A percentile compares a stretch with the other conserved stretches of the same genome.
Evolutionary conservation across 2,888 invertebrate species (phyloP).

Genomic region (Siphonodentalium dalli): DNA sequence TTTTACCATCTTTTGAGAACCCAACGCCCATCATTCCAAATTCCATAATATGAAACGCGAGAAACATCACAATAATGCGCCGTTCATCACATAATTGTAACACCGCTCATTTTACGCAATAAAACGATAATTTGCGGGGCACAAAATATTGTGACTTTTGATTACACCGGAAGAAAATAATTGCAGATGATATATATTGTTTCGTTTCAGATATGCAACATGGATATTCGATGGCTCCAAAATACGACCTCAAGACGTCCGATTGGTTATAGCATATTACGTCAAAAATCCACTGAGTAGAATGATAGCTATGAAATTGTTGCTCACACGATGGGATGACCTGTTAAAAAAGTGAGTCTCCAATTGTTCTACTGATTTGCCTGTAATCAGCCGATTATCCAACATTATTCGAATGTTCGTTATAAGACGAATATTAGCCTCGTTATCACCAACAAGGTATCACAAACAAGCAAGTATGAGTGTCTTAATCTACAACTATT

Average conservation of each 20-base stretch:
- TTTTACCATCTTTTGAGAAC: too few species aligned
- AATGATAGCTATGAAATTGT: conserved; percentile 58
- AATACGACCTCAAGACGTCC: conserved; percentile 59
- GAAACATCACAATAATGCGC: too few species aligned
- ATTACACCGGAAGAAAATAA: background rate
- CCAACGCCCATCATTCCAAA: too few species aligned
- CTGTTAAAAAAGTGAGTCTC: conserved; percentile 51
- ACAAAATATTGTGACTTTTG: too few species aligned
- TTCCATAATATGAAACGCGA: too few species aligned
- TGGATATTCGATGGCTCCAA: conserved; percentile 57
- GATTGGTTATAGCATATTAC: conserved; percentile 57
- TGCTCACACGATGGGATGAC: conserved; percentile 60
- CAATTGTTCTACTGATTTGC: background rate
- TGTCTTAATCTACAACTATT: too few species aligned
- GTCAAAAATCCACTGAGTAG: conserved; percentile 55
- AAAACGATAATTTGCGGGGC: too few species aligned
- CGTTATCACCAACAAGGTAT: too few species aligned
- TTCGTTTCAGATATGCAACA: conserved; percentile 50
- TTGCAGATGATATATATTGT: background rate
- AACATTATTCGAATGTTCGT: too few species aligned
- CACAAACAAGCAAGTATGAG: too few species aligned
- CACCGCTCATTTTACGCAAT: background rate
- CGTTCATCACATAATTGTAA: too few species aligned
- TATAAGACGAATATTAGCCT: too few species aligned
- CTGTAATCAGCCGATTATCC: background rate